phyloP scores from a whole-genome alignment of 2,888 invertebrate genomes.

The Pyrgus malvae region DNA sequence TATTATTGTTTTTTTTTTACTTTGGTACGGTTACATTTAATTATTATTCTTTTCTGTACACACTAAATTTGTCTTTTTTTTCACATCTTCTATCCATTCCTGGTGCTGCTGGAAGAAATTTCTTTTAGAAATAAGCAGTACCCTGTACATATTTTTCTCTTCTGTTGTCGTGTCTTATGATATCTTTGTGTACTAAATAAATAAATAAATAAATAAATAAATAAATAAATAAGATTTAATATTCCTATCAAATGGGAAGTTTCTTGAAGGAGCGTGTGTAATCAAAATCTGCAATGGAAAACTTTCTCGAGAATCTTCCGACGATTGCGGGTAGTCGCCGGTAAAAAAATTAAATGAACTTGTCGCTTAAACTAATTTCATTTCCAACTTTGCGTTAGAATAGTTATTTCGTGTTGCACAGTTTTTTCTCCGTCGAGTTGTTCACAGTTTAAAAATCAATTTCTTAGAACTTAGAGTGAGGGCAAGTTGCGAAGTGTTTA shows the following conservation, averaged over 20 bases:
- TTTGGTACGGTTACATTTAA: no score
- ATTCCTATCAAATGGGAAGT: constrained; percentile 77
- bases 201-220: no score
- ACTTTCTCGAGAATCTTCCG: constrained; percentile 69
- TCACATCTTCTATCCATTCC: no score
- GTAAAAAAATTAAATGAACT: constrained; percentile 78
- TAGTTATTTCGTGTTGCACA: constrained; percentile 71
- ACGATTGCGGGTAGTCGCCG: constrained; percentile 70
- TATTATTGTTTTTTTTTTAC: no score
- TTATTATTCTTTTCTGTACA: no score
- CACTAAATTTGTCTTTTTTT: no score
- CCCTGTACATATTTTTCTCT: no score
- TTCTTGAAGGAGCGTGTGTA: constrained; percentile 78
- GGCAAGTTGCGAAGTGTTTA: constrained; percentile 71
- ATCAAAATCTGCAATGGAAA: constrained; percentile 78
- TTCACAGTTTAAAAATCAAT: constrained; percentile 78
- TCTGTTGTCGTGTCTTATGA: no score
- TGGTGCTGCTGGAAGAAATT: no score
- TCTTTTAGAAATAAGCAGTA: no score
- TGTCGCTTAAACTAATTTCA: constrained; percentile 81
- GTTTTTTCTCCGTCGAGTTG: constrained; percentile 62
- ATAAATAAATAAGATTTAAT: constrained; percentile 82
- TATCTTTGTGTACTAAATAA: no score
- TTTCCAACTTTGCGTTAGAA: constrained; percentile 75
- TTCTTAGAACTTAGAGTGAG: constrained; percentile 62